Base-by-base conservation (phyloP, 2,113 vertebrate species). In the Mohoua ochrocephala region DNA sequence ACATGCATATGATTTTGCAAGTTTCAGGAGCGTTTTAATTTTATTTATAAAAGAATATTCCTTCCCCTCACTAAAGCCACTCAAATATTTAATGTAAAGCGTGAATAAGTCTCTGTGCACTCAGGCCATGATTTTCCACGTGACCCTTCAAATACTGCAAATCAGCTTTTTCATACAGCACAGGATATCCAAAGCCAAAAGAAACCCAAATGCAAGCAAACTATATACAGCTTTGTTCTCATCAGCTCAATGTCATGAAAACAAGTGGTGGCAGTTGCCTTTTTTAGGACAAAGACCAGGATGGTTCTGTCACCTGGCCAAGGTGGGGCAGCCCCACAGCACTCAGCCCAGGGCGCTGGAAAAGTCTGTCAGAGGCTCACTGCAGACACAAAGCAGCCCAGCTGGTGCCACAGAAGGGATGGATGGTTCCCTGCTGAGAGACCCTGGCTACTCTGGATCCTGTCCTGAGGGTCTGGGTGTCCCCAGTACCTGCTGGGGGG, bases 401-500 rank as follows among this genome's bases (percentile, higher is more conserved):
- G 31, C 54, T 65, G 42, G 19, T 69, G 59, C 26, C 68, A 70
- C 47, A 33, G 73, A 60, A 47, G 39, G 15, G 50, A 75, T 37
- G 64, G 42, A 23, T 45, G 28, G 16, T 7, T 82, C 13, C 31
- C 56, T 67, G 56, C 56, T 68, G 75, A 50, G 68, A 89, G 12
- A 50, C 15, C 7, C 56, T 27, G 59, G 23, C 17, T 45, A 4
- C 41, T 18, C 24, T 44, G 30, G 27, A 35, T 71, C 27, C 37
- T 0, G 0, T 69, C 69, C 47, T 5, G 12, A 63, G 42, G 41
- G 10, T 24, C 23, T 82, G 41, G 7, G 7, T 70, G 33, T 22
- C 30, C 33, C 35, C 42, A 50, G 0, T 5, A 27, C 6, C 27
- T 11, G 3, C 16, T 26, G 17, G 60, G 21, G 44, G 7, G 7